Evolutionary conservation across 2,797 vertebrate genomes (phyloP).

Genomic region (Uromys caudimaculatus): DNA sequence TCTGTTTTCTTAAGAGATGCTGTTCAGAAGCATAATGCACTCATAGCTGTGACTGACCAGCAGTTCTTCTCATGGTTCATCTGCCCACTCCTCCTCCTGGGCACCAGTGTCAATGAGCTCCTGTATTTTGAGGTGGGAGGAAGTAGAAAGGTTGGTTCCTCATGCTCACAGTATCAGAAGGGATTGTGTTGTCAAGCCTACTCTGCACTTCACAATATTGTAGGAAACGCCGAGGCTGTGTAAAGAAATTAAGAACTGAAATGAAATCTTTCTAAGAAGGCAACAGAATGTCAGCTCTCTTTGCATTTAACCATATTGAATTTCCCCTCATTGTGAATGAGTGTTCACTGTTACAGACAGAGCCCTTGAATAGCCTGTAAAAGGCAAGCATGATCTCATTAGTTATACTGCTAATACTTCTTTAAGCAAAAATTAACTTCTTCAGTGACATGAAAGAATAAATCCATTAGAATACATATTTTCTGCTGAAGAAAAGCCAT

Average conservation of each 20-base stretch:
- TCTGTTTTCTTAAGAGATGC: neutral
- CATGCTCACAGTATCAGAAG: neutral
- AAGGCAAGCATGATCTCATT: neutral
- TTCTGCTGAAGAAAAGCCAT: neutral
- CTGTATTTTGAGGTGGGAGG: constrained; percentile 2
- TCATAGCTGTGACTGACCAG: constrained; percentile 28
- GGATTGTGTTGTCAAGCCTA: neutral
- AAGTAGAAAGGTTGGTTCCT: neutral
- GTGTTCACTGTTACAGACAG: neutral
- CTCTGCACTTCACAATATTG: neutral
- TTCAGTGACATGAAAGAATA: neutral
- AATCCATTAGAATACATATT: neutral
- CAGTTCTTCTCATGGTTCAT: neutral
- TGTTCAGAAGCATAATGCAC: neutral
- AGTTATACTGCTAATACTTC: neutral
- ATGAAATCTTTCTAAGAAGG: neutral
- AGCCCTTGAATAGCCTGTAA: neutral
- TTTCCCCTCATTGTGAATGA: neutral
- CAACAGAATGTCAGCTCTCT: neutral
- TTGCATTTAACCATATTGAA: neutral
- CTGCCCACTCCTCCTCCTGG: neutral
- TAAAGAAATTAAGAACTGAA: neutral
- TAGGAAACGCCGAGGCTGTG: neutral
- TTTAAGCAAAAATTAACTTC: neutral
- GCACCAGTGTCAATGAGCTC: neutral